Conservation (phyloP, 2,113 vertebrate species). For the Lanius collurio region DNA sequence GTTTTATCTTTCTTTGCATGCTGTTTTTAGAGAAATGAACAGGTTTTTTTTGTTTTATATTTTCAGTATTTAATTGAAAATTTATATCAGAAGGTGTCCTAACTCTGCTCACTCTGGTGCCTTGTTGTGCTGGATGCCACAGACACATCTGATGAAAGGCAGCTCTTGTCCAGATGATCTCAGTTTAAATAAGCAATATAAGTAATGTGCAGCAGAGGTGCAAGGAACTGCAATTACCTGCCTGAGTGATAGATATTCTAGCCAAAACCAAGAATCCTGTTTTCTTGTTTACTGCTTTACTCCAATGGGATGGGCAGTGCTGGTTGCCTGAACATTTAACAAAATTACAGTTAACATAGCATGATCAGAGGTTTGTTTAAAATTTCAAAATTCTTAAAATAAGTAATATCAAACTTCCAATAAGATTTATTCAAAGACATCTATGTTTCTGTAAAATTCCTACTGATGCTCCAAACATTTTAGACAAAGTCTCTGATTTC, state of each 20-base stretch:
- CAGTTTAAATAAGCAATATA: background rate
- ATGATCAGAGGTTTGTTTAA: background rate
- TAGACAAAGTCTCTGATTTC: background rate
- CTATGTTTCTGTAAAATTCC: background rate
- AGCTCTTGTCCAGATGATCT: background rate
- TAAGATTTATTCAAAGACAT: background rate
- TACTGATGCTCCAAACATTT: background rate
- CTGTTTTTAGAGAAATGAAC: background rate
- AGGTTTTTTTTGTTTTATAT: background rate
- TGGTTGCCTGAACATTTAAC: background rate
- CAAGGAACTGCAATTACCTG: background rate
- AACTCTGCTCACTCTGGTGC: background rate
- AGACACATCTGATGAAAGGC: background rate
- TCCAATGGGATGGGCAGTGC: background rate
- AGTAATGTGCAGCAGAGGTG: background rate
- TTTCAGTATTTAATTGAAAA: background rate
- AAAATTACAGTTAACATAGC: rapidly evolving
- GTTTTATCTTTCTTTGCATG: background rate
- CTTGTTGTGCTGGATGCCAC: background rate
- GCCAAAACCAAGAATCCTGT: background rate
- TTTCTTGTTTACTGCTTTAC: background rate
- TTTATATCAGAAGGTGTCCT: background rate
- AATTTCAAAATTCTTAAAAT: background rate
- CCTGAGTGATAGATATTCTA: background rate
- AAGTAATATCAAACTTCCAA: background rate